phyloP scores from a whole-genome alignment of 2,113 vertebrate species.

The Larimichthys crocea region DNA sequence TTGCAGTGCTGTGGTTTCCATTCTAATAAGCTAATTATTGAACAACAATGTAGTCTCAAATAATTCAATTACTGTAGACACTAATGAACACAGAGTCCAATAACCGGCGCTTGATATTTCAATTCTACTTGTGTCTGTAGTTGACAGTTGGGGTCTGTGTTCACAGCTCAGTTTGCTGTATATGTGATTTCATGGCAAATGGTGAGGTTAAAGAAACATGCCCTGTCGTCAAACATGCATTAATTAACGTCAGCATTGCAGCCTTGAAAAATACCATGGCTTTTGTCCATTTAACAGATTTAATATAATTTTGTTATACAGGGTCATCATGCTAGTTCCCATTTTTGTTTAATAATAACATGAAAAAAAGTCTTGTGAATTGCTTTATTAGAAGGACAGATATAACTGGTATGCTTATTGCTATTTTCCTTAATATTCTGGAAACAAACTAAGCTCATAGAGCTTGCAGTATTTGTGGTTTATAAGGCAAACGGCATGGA shows the following conservation, averaged over 20 bases:
- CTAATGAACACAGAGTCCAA: slow-evolving; percentile 72
- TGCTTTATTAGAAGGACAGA: not conserved
- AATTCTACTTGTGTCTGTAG: slow-evolving; percentile 50
- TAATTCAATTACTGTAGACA: slow-evolving; percentile 80
- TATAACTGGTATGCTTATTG: not conserved
- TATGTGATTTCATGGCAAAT: slow-evolving; percentile 18
- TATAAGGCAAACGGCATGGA: not conserved
- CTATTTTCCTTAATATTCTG: not conserved
- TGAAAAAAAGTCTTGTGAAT: not conserved
- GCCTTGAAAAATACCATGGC: slow-evolving; percentile 4
- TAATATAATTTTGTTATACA: not conserved
- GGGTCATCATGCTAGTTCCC: not conserved
- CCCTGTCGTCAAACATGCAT: slow-evolving; percentile 15
- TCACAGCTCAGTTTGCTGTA: slow-evolving; percentile 20
- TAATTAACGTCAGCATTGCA: slow-evolving; percentile 13
- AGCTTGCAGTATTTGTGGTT: not conserved
- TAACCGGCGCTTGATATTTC: slow-evolving; percentile 66
- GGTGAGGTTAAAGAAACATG: slow-evolving; percentile 27
- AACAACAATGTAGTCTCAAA: slow-evolving; percentile 73
- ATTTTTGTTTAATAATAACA: not conserved
- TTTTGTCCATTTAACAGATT: not conserved
- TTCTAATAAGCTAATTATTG: slow-evolving; percentile 83
- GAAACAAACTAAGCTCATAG: not conserved
- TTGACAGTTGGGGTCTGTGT: slow-evolving; percentile 39
- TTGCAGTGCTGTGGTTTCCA: slow-evolving; percentile 71